These are phyloP conservation scores for Muscicapa striata DNA, from an alignment of 2,797 vertebrate species.

Conservation along the genomic window DNA sequence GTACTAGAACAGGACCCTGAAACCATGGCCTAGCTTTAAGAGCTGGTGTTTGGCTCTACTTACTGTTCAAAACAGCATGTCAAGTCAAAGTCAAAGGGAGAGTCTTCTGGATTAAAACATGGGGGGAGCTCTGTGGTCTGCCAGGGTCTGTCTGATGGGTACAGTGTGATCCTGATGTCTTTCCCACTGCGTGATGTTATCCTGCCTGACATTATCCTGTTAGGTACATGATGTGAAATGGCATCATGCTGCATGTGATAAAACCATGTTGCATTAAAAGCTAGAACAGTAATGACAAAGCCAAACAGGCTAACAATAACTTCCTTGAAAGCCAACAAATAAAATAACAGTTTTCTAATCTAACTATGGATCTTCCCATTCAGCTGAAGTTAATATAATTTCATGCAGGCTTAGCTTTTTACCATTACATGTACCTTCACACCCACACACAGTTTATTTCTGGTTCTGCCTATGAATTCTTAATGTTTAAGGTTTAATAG, in stretches of 20 bases:
- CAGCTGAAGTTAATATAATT: constrained; percentile 3
- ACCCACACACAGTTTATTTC: constrained; percentile 28
- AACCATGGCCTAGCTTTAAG: not conserved
- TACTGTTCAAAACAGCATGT: not conserved
- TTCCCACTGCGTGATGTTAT: not conserved
- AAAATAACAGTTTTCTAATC: not conserved
- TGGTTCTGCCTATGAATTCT: constrained; percentile 4
- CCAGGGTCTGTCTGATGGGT: not conserved
- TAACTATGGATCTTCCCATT: not conserved
- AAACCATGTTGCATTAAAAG: constrained; percentile 27
- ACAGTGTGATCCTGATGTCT: not conserved
- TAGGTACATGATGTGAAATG: constrained; percentile 20
- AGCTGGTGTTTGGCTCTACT: not conserved
- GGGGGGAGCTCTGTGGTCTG: not conserved
- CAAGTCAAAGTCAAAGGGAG: not conserved
- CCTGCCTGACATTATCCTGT: not conserved
- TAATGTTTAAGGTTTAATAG: constrained; percentile 23
- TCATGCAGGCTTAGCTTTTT: not conserved
- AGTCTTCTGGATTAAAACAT: not conserved
- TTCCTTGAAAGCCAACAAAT: not conserved
- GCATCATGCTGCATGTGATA: constrained; percentile 19
- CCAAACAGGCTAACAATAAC: constrained; percentile 6
- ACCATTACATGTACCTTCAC: not conserved
- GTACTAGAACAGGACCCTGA: not conserved
- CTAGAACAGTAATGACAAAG: constrained; percentile 31